A percentile compares a stretch with the other conserved stretches of the same genome.
Conservation (phyloP, 2,113 vertebrate genomes). For the Podarcis cretensis region DNA sequence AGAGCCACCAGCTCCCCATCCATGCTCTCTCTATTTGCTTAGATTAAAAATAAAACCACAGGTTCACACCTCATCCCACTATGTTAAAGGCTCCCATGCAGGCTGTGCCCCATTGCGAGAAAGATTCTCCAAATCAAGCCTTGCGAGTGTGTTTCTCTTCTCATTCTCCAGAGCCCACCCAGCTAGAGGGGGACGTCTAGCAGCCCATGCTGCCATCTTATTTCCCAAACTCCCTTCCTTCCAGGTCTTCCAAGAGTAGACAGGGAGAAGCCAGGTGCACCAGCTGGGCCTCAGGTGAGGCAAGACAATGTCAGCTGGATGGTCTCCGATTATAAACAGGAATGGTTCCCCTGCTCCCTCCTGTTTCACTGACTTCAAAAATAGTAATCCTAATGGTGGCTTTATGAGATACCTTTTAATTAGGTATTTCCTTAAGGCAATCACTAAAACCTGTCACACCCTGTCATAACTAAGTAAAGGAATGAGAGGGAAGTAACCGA, state of each 20-base stretch:
- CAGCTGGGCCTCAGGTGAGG: too few relatives aligned
- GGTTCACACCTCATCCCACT: background rate
- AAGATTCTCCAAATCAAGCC: background rate
- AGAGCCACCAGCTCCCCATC: background rate
- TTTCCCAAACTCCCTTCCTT: too few relatives aligned
- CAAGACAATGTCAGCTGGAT: too few relatives aligned
- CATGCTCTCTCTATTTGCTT: background rate
- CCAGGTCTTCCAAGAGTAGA: too few relatives aligned
- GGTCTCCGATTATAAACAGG: background rate
- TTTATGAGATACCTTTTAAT: background rate
- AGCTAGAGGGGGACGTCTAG: too few relatives aligned
- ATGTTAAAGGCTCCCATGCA: background rate
- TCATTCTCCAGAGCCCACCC: fast-evolving
- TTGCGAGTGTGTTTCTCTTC: background rate
- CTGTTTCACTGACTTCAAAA: background rate
- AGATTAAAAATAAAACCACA: background rate
- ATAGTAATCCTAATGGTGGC: too few relatives aligned
- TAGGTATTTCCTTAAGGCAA: background rate
- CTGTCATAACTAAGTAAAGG: too few relatives aligned
- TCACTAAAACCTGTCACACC: background rate
- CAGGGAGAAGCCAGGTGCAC: too few relatives aligned
- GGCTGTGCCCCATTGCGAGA: background rate
- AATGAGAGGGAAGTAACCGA: too few relatives aligned
- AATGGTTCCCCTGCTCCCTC: background rate
- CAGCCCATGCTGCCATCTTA: background rate